Conservation (phyloP, 2,113 vertebrate genomes). For the Melanostigma gelatinosum region DNA sequence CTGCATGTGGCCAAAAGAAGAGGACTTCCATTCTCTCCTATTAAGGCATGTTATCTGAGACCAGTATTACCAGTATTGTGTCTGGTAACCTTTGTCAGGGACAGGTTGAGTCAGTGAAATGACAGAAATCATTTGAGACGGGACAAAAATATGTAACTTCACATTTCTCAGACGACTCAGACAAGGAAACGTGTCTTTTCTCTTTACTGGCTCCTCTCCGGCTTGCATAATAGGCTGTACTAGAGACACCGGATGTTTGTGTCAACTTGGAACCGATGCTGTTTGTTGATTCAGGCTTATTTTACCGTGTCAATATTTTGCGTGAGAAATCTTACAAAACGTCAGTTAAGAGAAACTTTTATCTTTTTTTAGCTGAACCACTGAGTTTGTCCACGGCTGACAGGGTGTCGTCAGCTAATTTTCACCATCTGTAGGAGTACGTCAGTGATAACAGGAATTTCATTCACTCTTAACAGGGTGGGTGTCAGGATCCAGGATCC, state of each 20-base stretch:
- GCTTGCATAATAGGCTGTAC: not conserved
- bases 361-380: not conserved
- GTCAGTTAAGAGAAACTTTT: not conserved
- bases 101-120: not conserved
- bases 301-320: not conserved
- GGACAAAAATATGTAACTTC: not conserved
- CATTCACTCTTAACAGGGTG: too few relatives aligned
- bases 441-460: not conserved
- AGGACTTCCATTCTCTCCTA: not conserved
- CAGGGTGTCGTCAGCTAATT: conserved; percentile 18
- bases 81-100: not conserved
- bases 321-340: not conserved
- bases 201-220: not conserved
- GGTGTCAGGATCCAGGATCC: too few relatives aligned
- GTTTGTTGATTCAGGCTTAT: not conserved
- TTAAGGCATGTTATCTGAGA: not conserved
- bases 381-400: not conserved
- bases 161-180: not conserved
- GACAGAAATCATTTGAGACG: not conserved
- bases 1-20: not conserved
- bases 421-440: conserved; percentile 2
- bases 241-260: not conserved
- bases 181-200: not conserved
- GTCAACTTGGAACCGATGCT: not conserved
- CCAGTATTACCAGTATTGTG: not conserved